These are phyloP conservation scores for Schrankia costaestrigalis DNA, from an alignment of 2,888 invertebrate species.

Conservation along the genomic window DNA sequence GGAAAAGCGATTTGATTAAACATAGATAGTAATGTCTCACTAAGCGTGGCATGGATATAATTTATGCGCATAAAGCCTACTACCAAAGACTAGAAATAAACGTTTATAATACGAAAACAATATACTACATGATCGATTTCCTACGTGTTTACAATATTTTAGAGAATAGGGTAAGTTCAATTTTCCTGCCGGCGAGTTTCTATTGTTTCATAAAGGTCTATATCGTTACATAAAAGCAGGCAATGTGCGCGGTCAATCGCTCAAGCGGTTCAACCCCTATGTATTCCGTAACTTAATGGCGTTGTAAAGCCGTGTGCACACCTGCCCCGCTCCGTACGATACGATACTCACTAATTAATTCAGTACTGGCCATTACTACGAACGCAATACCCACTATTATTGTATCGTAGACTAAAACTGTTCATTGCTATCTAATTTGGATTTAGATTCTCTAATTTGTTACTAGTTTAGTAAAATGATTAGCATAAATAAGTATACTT, in stretches of 20 bases:
- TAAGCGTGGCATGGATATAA: conserved; percentile 54
- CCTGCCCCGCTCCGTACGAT: conserved; percentile 55
- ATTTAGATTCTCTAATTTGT: neutral
- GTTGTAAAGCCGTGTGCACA: conserved; percentile 64
- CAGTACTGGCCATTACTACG: conserved; percentile 57
- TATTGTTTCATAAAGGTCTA: conserved; percentile 35
- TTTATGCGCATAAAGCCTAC: conserved; percentile 40
- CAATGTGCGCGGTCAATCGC: conserved; percentile 53
- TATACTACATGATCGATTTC: conserved; percentile 23
- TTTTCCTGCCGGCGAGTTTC: conserved; percentile 30
- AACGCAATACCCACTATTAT: conserved; percentile 59
- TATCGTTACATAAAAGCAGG: conserved; percentile 34
- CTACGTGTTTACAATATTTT: conserved; percentile 27
- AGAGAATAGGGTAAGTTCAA: conserved; percentile 10
- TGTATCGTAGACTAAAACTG: conserved; percentile 45
- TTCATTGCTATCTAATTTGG: conserved; percentile 36
- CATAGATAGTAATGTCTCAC: conserved; percentile 55
- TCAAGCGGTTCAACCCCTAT: conserved; percentile 51
- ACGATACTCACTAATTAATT: conserved; percentile 69
- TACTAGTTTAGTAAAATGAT: too few relatives aligned
- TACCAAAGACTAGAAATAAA: conserved; percentile 37
- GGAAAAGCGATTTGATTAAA: conserved; percentile 71
- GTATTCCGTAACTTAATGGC: conserved; percentile 58
- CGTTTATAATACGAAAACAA: conserved; percentile 36
- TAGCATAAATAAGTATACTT: too few relatives aligned